Base-by-base conservation (phyloP, 2,888 invertebrate genomes). In the Tubiluchus corallicola region DNA sequence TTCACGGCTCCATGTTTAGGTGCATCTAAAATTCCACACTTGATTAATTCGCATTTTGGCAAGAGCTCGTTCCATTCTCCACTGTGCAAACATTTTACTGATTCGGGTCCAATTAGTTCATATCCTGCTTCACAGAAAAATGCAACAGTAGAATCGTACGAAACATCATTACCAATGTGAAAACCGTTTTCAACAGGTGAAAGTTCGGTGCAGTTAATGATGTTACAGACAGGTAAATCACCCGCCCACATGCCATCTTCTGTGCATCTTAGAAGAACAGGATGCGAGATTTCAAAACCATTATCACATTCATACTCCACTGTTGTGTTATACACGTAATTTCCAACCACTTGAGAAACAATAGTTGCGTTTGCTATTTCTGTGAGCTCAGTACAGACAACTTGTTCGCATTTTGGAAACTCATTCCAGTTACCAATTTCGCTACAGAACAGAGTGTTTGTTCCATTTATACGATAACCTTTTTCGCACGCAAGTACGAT, bases 401-500 rank as follows among this genome's bases (percentile, higher is more conserved):
- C 54, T 2, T 63, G 57, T 38, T 57, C 52, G 51, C 72, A 72
- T 2, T 54, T 51, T 1, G 71, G 68, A 5, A 56, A 52, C 5
- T 59, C 55, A 5, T 65, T 58, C 72, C 71, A 72, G 13, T 58
- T 50, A 51, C 75, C 75, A 48, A 68, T 68, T 39, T 70, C 68
- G 17, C 66, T 57, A 52, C 77, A 77, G 2, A 70, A 62, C 47
- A 60, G 47, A 2, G n/a, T 29, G 5, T 9, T 9, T n/a, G n/a
- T n/a, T 9, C 29, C 29, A 29, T n/a, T 29, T 9, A 29, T 29
- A n/a, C 29, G 38, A 49, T 57, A 52, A 18, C 58, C 53, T 17
- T 48, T 48, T 21, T 50, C 50, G 38, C 56, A 56, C 2, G 37
- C 37, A 45, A 54, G 54, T 39, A 47, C 57, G 2, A 72, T 62